Base-by-base conservation (phyloP, 2,113 vertebrate genomes). In the Zootoca vivipara region DNA sequence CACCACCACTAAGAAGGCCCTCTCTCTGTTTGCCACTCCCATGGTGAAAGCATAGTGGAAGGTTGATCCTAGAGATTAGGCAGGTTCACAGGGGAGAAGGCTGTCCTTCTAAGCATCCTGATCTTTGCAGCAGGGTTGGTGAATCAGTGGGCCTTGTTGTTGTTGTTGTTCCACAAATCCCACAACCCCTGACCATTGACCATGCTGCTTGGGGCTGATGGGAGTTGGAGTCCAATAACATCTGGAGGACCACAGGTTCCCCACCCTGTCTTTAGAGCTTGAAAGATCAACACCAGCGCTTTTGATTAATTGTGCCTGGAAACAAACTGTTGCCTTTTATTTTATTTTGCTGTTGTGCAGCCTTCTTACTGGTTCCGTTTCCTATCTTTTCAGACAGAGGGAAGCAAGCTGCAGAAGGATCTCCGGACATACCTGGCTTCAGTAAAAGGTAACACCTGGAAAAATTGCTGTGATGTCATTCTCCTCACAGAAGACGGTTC, bases 321-420 rank as follows among this genome's bases (percentile, higher is more conserved):
- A 35, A 35, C 20, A 69, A 78, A n/a, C 18, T 72, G 42, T 38
- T 70, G 3, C 3, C 28, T n/a, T 8, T 33, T 12, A 22, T n/a
- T 80, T 8, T 30, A 20, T 38, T 64, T 30, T 40, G 35, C 13
- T 65, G 22, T 10, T 40, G 26, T 33, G 35, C 3, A 64, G 38
- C 22, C 8, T 42, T 80, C 7, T 91, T 86, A 93, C 69, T 42
- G 9, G 1, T 78, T 40, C 0, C 38, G 24, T 62, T 94, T 33
- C 72, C 35, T 95, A 10, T 1, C 2, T 88, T 94, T 70, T 18
- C 95, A 99, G 99, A 84, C 97, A 0, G 99, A 99, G 96, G 99
- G 99, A 84, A 97, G 95, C 24, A 98, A 98, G 94, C 97, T 99
- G 89, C 99, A 99, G 96, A 99, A 98, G 92, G 98, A 99, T 92